Conservation (phyloP, 2,797 vertebrate genomes). For the Kryptolebias ocellatus region DNA sequence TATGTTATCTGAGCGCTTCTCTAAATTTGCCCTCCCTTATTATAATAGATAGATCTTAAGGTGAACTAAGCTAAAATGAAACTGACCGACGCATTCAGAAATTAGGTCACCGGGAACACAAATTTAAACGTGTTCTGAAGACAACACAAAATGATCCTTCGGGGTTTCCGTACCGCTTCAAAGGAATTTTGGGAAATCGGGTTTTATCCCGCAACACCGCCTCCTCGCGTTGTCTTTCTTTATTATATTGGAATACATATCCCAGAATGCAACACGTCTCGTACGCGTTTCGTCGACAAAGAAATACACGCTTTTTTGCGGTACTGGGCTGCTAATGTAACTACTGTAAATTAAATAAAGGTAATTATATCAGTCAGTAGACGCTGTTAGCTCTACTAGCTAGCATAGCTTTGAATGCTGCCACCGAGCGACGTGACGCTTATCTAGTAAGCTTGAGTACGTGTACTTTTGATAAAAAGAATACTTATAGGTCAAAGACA, state of each 20-base stretch:
- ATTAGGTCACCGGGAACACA: not conserved
- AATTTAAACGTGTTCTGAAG: not conserved
- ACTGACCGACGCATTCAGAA: not conserved
- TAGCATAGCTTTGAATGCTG: not conserved
- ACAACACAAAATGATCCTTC: not conserved
- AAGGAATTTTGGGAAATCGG: slow-evolving; percentile 63
- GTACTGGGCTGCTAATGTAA: slow-evolving; percentile 14
- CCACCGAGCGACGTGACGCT: not conserved
- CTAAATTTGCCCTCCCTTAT: no score
- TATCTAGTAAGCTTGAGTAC: slow-evolving; percentile 14
- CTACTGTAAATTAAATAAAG: not conserved
- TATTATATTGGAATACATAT: slow-evolving; percentile 42
- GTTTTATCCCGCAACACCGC: not conserved
- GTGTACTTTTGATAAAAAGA: not conserved
- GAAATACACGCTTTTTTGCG: not conserved
- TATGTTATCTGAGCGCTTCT: not conserved
- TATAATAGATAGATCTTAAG: not conserved
- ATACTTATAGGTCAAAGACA: not conserved
- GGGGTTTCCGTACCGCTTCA: not conserved
- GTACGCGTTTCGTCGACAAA: not conserved
- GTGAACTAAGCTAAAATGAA: not conserved
- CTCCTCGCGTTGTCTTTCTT: not conserved
- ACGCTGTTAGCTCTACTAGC: not conserved
- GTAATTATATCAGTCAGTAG: not conserved
- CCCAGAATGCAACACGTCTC: slow-evolving; percentile 55